phyloP scores from a whole-genome alignment of 23 tunicate species.

The Phallusia fumigata region DNA sequence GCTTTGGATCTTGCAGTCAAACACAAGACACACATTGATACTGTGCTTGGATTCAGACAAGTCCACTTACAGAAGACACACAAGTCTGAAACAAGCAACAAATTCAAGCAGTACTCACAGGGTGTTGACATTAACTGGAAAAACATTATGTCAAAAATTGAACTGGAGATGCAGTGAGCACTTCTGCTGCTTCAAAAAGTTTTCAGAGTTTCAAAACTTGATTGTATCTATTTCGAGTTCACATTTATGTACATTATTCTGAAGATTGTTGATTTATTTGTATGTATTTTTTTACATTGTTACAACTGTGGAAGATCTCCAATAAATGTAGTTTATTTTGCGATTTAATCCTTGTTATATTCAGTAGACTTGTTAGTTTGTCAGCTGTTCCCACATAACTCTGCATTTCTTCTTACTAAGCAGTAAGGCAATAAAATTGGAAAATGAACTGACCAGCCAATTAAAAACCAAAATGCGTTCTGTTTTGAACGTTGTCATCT shows the following conservation, averaged over 20 bases:
- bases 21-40: constrained; percentile 91
- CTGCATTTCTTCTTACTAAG: too few relatives aligned
- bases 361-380: too few relatives aligned
- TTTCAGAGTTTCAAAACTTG: not conserved
- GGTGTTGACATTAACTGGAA: constrained; percentile 60
- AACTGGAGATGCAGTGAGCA: constrained; percentile 28
- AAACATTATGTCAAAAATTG: constrained; percentile 64
- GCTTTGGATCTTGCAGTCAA: constrained; percentile 88
- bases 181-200: too few relatives aligned
- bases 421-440: too few relatives aligned
- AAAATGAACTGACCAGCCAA: too few relatives aligned
- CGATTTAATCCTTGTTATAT: too few relatives aligned
- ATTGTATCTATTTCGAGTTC: not conserved
- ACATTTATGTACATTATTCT: not conserved
- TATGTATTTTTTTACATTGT: too few relatives aligned
- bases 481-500: too few relatives aligned
- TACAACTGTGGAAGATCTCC: not conserved
- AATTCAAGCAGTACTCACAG: constrained; percentile 69
- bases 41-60: constrained; percentile 84
- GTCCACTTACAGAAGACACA: constrained; percentile 53
- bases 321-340: not conserved
- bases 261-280: not conserved
- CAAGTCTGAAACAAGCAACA: constrained; percentile 52
- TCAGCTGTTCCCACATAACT: too few relatives aligned
- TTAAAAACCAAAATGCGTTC: too few relatives aligned